These are phyloP conservation scores for Exocentrus adspersus DNA, from an alignment of 2,888 invertebrate genomes.

Conservation along the genomic window DNA sequence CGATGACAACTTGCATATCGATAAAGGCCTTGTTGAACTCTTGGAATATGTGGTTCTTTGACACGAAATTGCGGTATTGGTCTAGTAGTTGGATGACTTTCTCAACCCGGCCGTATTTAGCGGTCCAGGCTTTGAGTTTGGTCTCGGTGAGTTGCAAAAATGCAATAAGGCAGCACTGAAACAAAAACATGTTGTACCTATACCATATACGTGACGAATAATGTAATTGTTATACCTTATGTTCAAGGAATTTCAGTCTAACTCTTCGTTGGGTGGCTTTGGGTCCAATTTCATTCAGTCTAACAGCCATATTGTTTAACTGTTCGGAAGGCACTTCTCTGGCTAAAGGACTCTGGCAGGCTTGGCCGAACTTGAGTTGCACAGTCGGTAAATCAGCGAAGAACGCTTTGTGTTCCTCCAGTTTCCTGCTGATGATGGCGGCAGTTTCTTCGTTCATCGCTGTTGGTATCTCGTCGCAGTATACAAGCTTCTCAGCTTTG, in stretches of 20 bases:
- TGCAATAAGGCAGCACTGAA: constrained; percentile 86
- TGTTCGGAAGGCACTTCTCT: constrained; percentile 81
- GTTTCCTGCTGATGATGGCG: constrained; percentile 84
- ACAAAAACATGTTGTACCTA: too few species aligned
- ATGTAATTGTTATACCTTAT: constrained; percentile 68
- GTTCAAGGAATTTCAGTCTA: constrained; percentile 88
- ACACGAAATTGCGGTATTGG: constrained; percentile 91
- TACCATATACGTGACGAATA: background rate
- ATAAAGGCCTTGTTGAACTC: constrained; percentile 92
- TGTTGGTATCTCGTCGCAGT: constrained; percentile 84
- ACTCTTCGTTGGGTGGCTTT: constrained; percentile 85
- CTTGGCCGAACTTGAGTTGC: constrained; percentile 80
- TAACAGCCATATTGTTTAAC: constrained; percentile 81
- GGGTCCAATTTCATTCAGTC: constrained; percentile 79
- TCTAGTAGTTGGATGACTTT: constrained; percentile 85
- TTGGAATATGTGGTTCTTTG: constrained; percentile 92
- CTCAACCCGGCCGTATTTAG: constrained; percentile 86
- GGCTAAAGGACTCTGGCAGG: constrained; percentile 74
- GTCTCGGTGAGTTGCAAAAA: constrained; percentile 91
- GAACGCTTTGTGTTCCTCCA: constrained; percentile 90
- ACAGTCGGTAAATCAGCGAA: constrained; percentile 85
- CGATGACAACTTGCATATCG: constrained; percentile 91
- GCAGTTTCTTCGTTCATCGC: constrained; percentile 91
- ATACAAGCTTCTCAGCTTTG: constrained; percentile 83
- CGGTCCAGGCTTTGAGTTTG: constrained; percentile 88